Conservation (phyloP, 2,113 vertebrate genomes). For the Dasyornis broadbenti region DNA sequence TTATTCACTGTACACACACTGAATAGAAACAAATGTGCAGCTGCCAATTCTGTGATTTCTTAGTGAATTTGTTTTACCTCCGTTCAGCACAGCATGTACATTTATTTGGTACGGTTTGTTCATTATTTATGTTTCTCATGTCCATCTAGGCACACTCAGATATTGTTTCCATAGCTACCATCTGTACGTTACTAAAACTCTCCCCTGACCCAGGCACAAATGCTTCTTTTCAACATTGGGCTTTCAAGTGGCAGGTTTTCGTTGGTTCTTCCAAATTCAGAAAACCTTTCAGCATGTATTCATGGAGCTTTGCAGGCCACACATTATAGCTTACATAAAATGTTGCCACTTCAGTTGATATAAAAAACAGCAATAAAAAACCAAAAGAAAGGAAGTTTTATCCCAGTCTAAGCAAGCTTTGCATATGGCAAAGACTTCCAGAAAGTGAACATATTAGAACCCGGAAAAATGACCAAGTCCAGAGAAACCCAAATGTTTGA, state of each 20-base stretch:
- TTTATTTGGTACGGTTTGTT: background rate
- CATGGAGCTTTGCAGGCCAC: background rate
- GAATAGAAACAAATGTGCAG: background rate
- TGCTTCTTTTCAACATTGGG: background rate
- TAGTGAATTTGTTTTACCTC: background rate
- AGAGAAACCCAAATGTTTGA: background rate
- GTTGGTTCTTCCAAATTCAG: background rate
- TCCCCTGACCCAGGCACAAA: background rate
- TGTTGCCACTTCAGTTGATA: background rate
- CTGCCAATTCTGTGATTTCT: background rate
- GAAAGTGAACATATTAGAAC: background rate
- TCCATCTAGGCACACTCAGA: background rate
- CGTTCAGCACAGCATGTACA: background rate
- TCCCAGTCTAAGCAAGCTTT: background rate
- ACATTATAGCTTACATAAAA: background rate
- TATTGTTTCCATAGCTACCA: constrained; percentile 36
- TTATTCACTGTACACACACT: background rate
- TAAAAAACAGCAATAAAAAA: background rate
- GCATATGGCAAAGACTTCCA: background rate
- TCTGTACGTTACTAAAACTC: background rate
- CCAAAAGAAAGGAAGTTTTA: background rate
- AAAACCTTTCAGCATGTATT: background rate
- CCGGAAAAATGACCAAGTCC: background rate
- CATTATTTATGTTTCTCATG: background rate
- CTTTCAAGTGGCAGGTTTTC: background rate